A percentile compares a stretch with the other conserved stretches of the same genome.
These are phyloP conservation scores for Falco cherrug DNA, from an alignment of 2,797 vertebrate species.

Conservation along the genomic window DNA sequence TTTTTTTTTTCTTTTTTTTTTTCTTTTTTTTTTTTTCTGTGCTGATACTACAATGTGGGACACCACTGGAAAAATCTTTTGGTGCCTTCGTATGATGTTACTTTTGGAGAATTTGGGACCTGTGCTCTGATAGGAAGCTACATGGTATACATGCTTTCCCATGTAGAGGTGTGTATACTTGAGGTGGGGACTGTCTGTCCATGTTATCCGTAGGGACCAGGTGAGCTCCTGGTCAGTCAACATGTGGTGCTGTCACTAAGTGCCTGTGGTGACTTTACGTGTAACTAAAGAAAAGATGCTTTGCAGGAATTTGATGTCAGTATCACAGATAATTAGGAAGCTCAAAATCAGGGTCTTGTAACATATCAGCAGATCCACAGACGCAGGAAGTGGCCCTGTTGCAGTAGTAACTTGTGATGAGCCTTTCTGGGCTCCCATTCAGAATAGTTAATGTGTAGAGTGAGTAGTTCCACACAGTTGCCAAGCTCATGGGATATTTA, in stretches of 20 bases:
- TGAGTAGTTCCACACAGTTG: not conserved
- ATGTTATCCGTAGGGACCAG: not conserved
- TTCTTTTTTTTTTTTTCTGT: not conserved
- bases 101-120: not conserved
- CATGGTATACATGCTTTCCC: not conserved
- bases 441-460: not conserved
- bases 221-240: not conserved
- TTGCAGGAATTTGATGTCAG: not conserved
- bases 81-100: not conserved
- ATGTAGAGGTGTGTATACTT: not conserved
- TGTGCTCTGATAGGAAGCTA: not conserved
- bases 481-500: not conserved
- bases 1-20: no score
- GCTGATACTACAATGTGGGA: not conserved
- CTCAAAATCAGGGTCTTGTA: not conserved
- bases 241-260: not conserved
- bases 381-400: not conserved
- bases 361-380: not conserved
- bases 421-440: not conserved
- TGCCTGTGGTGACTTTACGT: not conserved
- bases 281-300: not conserved
- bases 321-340: not conserved
- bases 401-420: not conserved
- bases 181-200: not conserved
- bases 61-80: not conserved